Conservation (phyloP, 2,797 vertebrate genomes). For the Furcifer pardalis region DNA sequence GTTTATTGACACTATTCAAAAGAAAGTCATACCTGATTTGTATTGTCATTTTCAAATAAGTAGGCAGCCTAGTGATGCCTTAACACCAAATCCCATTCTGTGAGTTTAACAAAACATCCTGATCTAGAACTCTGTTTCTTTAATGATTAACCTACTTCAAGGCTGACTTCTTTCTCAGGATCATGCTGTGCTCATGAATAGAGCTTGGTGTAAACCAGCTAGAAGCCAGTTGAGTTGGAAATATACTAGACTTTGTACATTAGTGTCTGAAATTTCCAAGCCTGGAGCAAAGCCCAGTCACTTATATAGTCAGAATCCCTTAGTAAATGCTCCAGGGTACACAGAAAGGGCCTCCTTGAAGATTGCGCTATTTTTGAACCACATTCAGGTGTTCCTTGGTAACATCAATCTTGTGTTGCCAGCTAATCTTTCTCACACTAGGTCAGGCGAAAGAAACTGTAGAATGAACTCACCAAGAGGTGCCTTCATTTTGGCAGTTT, state of each 20-base stretch:
- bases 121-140: constrained; percentile 65
- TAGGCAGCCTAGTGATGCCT: constrained; percentile 60
- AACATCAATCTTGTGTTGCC: no score
- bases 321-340: no score
- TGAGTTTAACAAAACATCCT: constrained; percentile 63
- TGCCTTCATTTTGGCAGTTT: no score
- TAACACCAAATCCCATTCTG: constrained; percentile 64
- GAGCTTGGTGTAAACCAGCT: constrained; percentile 62
- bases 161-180: constrained; percentile 68
- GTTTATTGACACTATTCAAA: constrained; percentile 48
- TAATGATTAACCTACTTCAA: constrained; percentile 76
- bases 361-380: no score
- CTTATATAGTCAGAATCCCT: constrained; percentile 5
- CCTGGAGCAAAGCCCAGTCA: constrained; percentile 48
- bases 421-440: no score
- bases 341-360: no score
- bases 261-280: constrained; percentile 64
- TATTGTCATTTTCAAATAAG: constrained; percentile 61
- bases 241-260: constrained; percentile 59
- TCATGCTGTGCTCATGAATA: constrained; percentile 66
- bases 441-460: no score
- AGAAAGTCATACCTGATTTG: constrained; percentile 66
- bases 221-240: constrained; percentile 60
- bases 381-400: no score
- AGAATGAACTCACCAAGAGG: no score